These are phyloP conservation scores for Drusus annulatus DNA, from an alignment of 1,140 invertebrate genomes.

Conservation along the genomic window DNA sequence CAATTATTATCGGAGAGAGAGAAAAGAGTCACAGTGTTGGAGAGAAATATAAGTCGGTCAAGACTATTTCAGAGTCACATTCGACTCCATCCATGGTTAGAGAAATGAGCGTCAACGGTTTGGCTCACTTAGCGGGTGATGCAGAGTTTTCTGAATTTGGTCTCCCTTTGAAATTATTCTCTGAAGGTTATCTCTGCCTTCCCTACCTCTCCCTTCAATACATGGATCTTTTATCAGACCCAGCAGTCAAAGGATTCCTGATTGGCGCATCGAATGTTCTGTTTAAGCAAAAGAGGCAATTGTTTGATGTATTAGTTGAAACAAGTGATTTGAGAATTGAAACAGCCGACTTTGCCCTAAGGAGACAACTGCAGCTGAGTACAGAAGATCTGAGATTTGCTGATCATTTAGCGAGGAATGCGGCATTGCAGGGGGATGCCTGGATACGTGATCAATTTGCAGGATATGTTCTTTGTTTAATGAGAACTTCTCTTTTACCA, in stretches of 20 bases:
- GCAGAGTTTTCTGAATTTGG: slow-evolving; percentile 84
- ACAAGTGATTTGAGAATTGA: slow-evolving; percentile 92
- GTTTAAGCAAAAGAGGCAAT: slow-evolving; percentile 94
- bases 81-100: slow-evolving; percentile 69
- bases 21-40: slow-evolving; percentile 70
- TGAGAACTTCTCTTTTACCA: slow-evolving; percentile 85
- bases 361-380: slow-evolving; percentile 87
- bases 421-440: slow-evolving; percentile 84
- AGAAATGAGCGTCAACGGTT: slow-evolving; percentile 71
- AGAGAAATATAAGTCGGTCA: slow-evolving; percentile 68
- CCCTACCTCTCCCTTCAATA: slow-evolving; percentile 97
- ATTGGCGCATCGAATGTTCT: slow-evolving; percentile 98
- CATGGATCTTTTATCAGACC: slow-evolving; percentile 91
- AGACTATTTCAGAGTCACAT: slow-evolving; percentile 65
- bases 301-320: slow-evolving; percentile 95
- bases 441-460: slow-evolving; percentile 97
- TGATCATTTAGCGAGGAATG: slow-evolving; percentile 92
- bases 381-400: slow-evolving; percentile 97
- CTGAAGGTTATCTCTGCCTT: slow-evolving; percentile 94
- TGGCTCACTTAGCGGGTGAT: slow-evolving; percentile 71
- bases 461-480: slow-evolving; percentile 90
- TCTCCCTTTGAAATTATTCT: slow-evolving; percentile 91
- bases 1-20: slow-evolving; percentile 59
- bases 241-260: slow-evolving; percentile 91
- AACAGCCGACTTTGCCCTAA: slow-evolving; percentile 87